Evolutionary conservation across 2,113 vertebrate genomes (phyloP), one percentile per base, ranked within the genome.

Genomic region (Cisticola juncidis): DNA sequence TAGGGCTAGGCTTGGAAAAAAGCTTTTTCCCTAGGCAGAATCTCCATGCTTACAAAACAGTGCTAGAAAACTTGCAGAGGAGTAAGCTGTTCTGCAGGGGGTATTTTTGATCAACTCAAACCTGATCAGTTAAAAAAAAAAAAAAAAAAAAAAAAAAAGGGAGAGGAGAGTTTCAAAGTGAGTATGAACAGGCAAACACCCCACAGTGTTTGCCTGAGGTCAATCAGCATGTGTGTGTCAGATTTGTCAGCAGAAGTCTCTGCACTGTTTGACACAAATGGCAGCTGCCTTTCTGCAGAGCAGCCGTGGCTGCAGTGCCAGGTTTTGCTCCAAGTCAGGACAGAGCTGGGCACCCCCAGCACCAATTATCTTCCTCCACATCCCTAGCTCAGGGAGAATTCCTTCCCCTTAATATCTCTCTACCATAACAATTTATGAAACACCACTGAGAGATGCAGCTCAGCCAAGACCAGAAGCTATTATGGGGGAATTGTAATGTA

Each of bases 381-480:
- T 9, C 50, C 57, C 51, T 48, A 81, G 51, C 35, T 74, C 93
- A 92, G 58, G 45, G 18, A 92, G 71, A 96, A 90, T 24, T 88
- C 66, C 47, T 82, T 70, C 74, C 54, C 48, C 71, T 97, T 92
- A 92, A 95, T 83, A 88, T 82, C 82, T 51, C 68, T 61, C n/a
- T 77, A 61, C 45, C 83, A 58, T 68, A 80, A 94, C 47, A 90
- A 96, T 93, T 94, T 79, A 96, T 95, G 94, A 96, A 97, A 90
- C 72, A 54, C 23, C 92, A 74, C 47, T 15, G n/a, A 95, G 68
- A 82, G 60, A 90, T 42, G 86, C 96, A 97, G 90, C 74, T 97
- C 88, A 76, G 81, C 91, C 97, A 97, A 97, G 57, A 95, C 78
- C 85, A 95, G 33, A 96, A 97, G 66, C 81, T 95, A 88, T 97